Base-by-base conservation (phyloP, 2,113 vertebrate genomes). In the Syngnathus typhle region DNA sequence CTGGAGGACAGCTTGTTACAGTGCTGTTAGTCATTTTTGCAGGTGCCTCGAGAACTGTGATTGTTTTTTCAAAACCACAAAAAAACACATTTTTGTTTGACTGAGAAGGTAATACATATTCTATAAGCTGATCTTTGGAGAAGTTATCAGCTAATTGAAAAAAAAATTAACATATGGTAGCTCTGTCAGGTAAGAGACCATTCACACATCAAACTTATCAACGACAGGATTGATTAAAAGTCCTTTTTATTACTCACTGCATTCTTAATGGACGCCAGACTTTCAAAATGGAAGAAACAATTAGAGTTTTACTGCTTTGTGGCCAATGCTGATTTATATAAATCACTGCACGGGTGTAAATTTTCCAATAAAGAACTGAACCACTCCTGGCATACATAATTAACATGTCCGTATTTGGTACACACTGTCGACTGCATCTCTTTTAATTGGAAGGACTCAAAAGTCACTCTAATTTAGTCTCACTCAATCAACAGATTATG, bases 261-360 rank as follows among this genome's bases (percentile, higher is more conserved):
- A 88, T 90, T 83, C 86, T 91, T 92, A 92, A 91, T 92, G 89
- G 88, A 90, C 77, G 82, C 82, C 79, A 90, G 86, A 90, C 89
- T 89, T 91, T 91, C 86, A 91, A 91, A 91, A 90, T 88, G 88
- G 88, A 90, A 87, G 88, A 90, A 92, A 92, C 89, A 91, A 90
- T 92, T 91, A 87, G 87, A 91, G 85, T 90, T 91, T 91, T 91
- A 92, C 89, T 90, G 88, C 89, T 89, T 89, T 88, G 87, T 89
- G 86, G 89, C 85, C 85, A 88, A 84, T 87, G 80, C 88, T 86
- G 89, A 90, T 92, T 92, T 91, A 89, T 90, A 90, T 91, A 90
- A 92, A 92, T 92, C 91, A 91, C 80, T 78, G 82, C 77, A 85
- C 79, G 85, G 86, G 89, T 89, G 88, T 91, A 87, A 86, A 92